phyloP scores from a whole-genome alignment of 2,797 vertebrate genomes.

The Novumbra hubbsi region DNA sequence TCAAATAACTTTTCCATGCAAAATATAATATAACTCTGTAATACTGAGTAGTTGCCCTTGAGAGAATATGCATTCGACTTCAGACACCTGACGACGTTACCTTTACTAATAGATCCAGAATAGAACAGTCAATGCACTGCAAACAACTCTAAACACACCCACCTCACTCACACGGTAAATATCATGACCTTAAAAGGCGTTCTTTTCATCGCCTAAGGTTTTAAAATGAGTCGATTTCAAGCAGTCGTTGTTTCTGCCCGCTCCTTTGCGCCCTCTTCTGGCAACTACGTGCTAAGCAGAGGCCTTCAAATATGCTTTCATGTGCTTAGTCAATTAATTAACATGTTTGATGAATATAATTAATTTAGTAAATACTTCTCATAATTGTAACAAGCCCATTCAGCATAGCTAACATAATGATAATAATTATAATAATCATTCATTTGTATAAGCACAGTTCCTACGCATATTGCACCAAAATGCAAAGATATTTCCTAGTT shows the following conservation, averaged over 20 bases:
- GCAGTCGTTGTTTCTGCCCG: neutral
- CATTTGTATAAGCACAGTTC: too few relatives aligned
- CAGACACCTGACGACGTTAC: conserved; percentile 30
- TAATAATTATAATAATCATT: too few relatives aligned
- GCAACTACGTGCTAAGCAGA: conserved; percentile 12
- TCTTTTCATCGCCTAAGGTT: conserved; percentile 59
- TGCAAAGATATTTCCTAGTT: too few relatives aligned
- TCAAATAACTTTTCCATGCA: neutral
- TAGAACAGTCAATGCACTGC: conserved; percentile 23
- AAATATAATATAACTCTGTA: neutral
- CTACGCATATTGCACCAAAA: too few relatives aligned
- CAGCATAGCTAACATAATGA: too few relatives aligned
- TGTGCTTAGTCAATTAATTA: neutral
- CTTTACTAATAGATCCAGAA: conserved; percentile 29
- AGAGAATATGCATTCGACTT: neutral
- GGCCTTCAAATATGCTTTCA: neutral
- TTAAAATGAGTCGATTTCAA: conserved; percentile 23
- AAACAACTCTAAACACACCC: conserved; percentile 63
- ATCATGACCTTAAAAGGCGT: conserved; percentile 80
- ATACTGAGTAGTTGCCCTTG: neutral
- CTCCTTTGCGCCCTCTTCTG: conserved; percentile 55
- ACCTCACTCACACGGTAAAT: conserved; percentile 40
- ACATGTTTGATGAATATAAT: neutral
- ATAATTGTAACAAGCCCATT: too few relatives aligned
- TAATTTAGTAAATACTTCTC: neutral